phyloP scores from a whole-genome alignment of 2,888 invertebrate genomes.

The Nebria salina region DNA sequence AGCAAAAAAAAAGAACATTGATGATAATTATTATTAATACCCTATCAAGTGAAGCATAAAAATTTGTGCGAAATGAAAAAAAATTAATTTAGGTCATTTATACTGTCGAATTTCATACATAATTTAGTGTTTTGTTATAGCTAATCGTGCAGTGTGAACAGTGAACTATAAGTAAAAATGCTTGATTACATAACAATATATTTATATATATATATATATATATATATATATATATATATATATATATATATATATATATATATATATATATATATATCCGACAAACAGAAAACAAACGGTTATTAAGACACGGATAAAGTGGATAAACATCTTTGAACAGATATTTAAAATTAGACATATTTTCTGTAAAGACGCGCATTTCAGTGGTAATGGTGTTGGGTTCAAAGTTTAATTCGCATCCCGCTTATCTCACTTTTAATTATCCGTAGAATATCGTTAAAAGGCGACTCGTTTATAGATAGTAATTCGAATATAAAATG shows the following conservation, averaged over 20 bases:
- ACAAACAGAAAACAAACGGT: no score
- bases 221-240: conserved; percentile 1
- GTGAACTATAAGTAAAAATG: neutral
- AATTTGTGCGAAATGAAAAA: conserved; percentile 39
- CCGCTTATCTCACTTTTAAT: no score
- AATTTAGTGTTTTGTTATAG: conserved; percentile 34
- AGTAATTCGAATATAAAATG: no score
- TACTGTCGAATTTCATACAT: conserved; percentile 43
- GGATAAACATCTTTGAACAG: no score
- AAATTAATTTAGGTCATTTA: conserved; percentile 14
- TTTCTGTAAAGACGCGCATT: no score
- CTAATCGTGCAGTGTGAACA: conserved; percentile 33
- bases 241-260: conserved; percentile 1
- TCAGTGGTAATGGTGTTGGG: no score
- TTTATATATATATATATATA: neutral
- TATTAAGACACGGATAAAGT: no score
- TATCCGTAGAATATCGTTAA: no score
- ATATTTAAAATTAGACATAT: no score
- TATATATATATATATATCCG: neutral
- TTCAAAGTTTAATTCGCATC: no score
- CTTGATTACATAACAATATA: neutral
- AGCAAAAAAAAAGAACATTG: conserved; percentile 61
- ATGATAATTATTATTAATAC: conserved; percentile 28
- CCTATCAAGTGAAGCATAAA: conserved; percentile 42
- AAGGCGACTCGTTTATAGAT: no score